phyloP scores from a whole-genome alignment of 2,888 invertebrate species.

The Ligdia adustata region DNA sequence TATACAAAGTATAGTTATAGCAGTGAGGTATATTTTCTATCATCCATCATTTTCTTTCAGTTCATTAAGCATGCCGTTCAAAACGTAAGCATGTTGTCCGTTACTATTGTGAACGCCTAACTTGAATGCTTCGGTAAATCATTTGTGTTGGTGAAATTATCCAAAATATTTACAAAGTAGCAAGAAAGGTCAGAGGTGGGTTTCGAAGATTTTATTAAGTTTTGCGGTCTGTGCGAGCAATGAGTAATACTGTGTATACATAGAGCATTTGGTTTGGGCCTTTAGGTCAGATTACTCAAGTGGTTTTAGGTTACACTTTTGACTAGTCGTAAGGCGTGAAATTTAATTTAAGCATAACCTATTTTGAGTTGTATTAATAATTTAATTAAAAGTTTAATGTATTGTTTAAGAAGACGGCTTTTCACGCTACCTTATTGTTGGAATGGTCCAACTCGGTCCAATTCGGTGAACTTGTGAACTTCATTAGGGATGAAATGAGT shows the following conservation, averaged over 20 bases:
- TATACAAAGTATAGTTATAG: constrained; percentile 28
- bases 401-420: too few species aligned
- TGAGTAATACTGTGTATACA: too few species aligned
- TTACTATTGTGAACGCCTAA: constrained; percentile 43
- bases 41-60: constrained; percentile 79
- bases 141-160: constrained; percentile 28
- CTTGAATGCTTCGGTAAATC: constrained; percentile 27
- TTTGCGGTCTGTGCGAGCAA: not conserved
- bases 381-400: too few species aligned
- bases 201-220: constrained; percentile 8
- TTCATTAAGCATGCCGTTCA: constrained; percentile 72
- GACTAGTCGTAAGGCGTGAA: not conserved
- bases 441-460: too few species aligned
- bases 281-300: too few species aligned
- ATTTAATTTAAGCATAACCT: not conserved
- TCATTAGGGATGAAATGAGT: too few species aligned
- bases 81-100: constrained; percentile 64
- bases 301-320: constrained; percentile 6
- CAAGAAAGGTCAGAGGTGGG: constrained; percentile 10
- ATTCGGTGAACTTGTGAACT: too few species aligned
- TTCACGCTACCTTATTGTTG: too few species aligned
- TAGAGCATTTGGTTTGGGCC: too few species aligned
- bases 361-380: too few species aligned
- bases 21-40: constrained; percentile 42
- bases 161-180: constrained; percentile 21